These are phyloP conservation scores for Bubo bubo DNA, from an alignment of 2,113 vertebrate species.

Conservation along the genomic window DNA sequence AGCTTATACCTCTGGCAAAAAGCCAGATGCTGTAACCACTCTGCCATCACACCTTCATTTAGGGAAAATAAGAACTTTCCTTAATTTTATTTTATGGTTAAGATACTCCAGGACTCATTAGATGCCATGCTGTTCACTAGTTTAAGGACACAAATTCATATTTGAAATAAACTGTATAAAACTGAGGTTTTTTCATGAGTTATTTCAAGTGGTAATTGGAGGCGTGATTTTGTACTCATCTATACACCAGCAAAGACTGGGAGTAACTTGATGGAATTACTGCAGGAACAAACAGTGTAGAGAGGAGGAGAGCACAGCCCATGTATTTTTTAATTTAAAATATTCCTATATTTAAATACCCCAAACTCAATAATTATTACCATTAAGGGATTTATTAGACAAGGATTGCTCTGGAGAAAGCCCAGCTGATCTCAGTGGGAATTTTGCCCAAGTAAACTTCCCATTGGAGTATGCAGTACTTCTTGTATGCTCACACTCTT, in stretches of 20 bases:
- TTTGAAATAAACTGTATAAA: neutral
- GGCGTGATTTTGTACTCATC: neutral
- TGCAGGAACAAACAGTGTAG: neutral
- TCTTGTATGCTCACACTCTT: neutral
- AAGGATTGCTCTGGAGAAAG: slow-evolving; percentile 20
- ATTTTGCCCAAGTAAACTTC: slow-evolving; percentile 43
- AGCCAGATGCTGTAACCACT: neutral
- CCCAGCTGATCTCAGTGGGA: slow-evolving; percentile 23
- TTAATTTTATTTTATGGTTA: neutral
- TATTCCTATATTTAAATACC: neutral
- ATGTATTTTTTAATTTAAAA: neutral
- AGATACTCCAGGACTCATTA: neutral
- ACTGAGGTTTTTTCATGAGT: neutral
- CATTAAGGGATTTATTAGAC: slow-evolving; percentile 15
- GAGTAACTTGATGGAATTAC: neutral
- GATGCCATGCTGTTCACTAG: neutral
- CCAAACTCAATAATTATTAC: slow-evolving; percentile 1
- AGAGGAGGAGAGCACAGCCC: neutral
- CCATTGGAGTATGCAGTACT: neutral
- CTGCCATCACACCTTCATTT: neutral
- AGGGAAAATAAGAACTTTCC: neutral
- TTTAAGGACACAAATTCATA: neutral
- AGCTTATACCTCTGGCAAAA: neutral
- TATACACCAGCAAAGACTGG: neutral
- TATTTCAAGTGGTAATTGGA: neutral